Evolutionary conservation across 2,113 vertebrate species (phyloP).

Genomic region (Carassius carassius): DNA sequence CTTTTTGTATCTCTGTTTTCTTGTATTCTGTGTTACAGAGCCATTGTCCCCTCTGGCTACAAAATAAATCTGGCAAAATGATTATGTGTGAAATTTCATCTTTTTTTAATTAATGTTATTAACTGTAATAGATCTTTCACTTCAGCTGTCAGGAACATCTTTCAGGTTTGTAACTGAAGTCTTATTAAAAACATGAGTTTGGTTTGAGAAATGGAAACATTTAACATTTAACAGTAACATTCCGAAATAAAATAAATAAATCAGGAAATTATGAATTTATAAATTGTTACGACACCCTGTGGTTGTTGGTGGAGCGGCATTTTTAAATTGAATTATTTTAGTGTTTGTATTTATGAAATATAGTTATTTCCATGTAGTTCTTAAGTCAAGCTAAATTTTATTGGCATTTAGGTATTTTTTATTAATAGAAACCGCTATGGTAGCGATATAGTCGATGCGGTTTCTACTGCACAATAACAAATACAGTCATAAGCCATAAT

Average conservation of each 20-base stretch:
- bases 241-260: neutral
- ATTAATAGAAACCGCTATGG: neutral
- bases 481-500: neutral
- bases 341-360: neutral
- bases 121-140: neutral
- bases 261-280: neutral
- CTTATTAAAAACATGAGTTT: neutral
- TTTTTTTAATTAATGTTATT: neutral
- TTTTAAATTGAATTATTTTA: neutral
- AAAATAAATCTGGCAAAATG: conserved; percentile 15
- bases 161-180: neutral
- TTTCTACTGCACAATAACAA: neutral
- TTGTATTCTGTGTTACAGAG: neutral
- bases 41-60: neutral
- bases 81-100: neutral
- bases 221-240: neutral
- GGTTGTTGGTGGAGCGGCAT: neutral
- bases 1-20: conserved; percentile 6
- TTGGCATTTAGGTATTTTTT: neutral
- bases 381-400: neutral
- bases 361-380: neutral
- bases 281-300: neutral
- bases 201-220: neutral
- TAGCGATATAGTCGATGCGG: neutral
- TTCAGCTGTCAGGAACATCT: neutral